phyloP scores from a whole-genome alignment of 2,888 invertebrate genomes.

The Brenthis ino region DNA sequence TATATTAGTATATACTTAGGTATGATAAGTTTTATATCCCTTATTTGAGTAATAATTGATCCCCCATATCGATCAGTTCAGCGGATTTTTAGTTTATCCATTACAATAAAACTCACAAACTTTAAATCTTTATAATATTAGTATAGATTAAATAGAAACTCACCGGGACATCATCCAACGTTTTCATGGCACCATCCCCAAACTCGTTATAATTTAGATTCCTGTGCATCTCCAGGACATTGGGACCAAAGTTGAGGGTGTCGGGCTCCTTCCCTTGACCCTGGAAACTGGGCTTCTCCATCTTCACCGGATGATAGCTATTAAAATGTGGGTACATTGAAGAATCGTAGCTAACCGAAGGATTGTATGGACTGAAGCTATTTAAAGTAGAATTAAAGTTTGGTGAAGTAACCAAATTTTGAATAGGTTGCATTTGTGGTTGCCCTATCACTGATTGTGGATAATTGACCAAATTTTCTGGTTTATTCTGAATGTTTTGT shows the following conservation, averaged over 20 bases:
- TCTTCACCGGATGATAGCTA: conserved; percentile 61
- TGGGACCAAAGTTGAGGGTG: conserved; percentile 53
- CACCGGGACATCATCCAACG: conserved; percentile 57
- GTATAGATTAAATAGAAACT: conserved; percentile 9
- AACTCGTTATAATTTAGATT: conserved; percentile 55
- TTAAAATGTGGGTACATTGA: conserved; percentile 74
- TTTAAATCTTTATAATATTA: no score
- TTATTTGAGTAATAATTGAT: no score
- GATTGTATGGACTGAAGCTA: conserved; percentile 58
- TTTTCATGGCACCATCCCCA: conserved; percentile 45
- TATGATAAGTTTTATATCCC: no score
- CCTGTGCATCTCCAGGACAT: conserved; percentile 55
- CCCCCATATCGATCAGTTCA: no score
- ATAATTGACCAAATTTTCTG: conserved; percentile 51
- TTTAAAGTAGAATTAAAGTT: conserved; percentile 66
- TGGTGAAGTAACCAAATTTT: conserved; percentile 61
- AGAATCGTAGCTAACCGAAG: conserved; percentile 64
- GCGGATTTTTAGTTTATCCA: no score
- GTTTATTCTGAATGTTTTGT: conserved; percentile 52
- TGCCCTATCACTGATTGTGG: conserved; percentile 61
- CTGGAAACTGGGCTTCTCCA: conserved; percentile 55
- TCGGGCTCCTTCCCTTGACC: conserved; percentile 55
- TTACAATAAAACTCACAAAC: no score
- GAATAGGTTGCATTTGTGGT: conserved; percentile 61
- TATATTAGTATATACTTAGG: no score